Conservation (phyloP, 1,140 invertebrate species). For the Formica exsecta region DNA sequence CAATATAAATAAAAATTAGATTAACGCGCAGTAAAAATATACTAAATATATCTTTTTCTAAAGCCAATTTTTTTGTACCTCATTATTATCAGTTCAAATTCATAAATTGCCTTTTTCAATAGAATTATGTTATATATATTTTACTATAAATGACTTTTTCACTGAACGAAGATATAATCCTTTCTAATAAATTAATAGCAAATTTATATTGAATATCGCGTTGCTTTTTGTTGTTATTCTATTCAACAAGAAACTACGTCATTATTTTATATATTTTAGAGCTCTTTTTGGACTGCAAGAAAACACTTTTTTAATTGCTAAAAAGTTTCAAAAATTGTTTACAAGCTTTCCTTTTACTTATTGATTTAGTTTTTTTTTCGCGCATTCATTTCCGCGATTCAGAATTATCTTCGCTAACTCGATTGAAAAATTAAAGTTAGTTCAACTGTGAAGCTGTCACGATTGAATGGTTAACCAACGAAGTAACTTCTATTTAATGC, state of each 20-base stretch:
- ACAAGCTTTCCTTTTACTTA: not conserved
- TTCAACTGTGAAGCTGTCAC: conserved; percentile 30
- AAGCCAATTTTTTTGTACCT: no score
- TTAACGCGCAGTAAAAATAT: no score
- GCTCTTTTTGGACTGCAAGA: not conserved
- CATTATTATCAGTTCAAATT: not conserved
- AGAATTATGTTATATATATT: not conserved
- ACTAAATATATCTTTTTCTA: no score
- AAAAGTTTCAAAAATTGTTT: not conserved
- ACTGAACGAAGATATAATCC: not conserved
- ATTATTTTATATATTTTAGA: not conserved
- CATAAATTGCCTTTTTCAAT: not conserved
- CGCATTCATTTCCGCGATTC: not conserved
- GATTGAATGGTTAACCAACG: conserved; percentile 53
- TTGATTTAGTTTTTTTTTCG: not conserved
- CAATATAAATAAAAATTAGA: not conserved
- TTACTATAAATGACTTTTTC: not conserved
- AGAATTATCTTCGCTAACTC: not conserved
- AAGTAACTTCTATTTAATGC: conserved; percentile 47
- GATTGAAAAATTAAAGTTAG: conserved; percentile 35
- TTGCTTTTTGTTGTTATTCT: not conserved
- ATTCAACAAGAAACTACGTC: not conserved
- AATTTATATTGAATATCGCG: not conserved
- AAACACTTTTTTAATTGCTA: not conserved
- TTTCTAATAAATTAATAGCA: not conserved